Base-by-base conservation (phyloP, 2,113 vertebrate species). In the Neopipo cinnamomea region DNA sequence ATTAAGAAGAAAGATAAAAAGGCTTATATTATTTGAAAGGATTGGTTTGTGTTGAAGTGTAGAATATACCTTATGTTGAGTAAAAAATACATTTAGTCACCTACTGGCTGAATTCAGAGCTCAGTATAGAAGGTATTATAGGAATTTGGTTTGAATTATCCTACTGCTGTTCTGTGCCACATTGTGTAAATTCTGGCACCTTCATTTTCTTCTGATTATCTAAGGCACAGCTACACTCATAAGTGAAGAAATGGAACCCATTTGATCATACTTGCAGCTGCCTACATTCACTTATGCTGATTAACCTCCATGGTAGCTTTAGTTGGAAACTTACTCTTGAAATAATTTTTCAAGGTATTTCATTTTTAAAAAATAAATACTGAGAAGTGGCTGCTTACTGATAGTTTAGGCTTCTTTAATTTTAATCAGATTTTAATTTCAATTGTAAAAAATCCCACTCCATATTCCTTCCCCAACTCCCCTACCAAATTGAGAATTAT, bases 381-480 rank as follows among this genome's bases (percentile, higher is more conserved):
- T 27, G 5, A 21, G 6, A 78, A 75, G 3, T 12, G 7, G 35
- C 39, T 78, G 16, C n/a, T 82, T 85, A 53, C 12, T 55, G 35
- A 30, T 35, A 49, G 14, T 30, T 72, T n/a, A 14, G 23, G 15
- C 17, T 50, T 50, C 24, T 50, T 50, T 27, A 15, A 50, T 50
- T 27, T 50, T 27, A 27, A 50, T 50, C 8, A 27, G 24, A 50
- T 50, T 27, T 15, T 50, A 25, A 71, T 35, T 53, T 67, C 9
- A 67, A 8, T 42, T 39, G 14, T 27, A 44, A 74, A 59, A 42
- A 52, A 49, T 1, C 0, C 9, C 4, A 20, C 6, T n/a, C 11
- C 8, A 17, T 52, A 31, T 35, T 53, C 24, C 5, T 14, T 39
- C 6, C 15, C 8, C 6, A 25, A 2, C 6, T 21, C 12, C 9